Percentiles rank a stretch among this genome's conserved stretches.
phyloP scores from a whole-genome alignment of 2,113 vertebrate species.

The Dipodomys stephensi region DNA sequence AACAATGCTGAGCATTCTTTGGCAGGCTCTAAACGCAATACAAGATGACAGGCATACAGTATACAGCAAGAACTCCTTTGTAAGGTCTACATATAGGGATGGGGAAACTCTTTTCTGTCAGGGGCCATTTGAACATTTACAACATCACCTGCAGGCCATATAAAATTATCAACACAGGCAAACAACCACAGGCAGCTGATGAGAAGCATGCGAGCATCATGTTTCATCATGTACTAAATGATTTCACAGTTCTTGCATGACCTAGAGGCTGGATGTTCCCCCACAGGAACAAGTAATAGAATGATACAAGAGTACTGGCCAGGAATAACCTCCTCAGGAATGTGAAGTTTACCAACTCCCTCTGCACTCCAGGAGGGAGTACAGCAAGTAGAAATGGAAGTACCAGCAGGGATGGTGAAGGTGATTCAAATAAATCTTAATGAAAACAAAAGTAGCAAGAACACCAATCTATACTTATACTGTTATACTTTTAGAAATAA shows the following conservation, averaged over 20 bases:
- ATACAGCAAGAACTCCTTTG: background rate
- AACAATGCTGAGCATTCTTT: background rate
- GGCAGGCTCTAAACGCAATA: background rate
- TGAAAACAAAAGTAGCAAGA: background rate
- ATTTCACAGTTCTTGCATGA: too few relatives aligned
- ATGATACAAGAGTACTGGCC: background rate
- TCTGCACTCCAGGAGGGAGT: background rate
- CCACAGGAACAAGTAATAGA: background rate
- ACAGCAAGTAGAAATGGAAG: background rate
- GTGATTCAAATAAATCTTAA: slow-evolving; percentile 22
- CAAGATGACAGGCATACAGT: background rate
- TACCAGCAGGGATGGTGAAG: background rate
- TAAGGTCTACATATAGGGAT: background rate
- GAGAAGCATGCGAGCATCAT: too few relatives aligned
- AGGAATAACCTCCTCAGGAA: background rate
- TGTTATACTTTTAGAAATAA: background rate
- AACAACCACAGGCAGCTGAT: too few relatives aligned
- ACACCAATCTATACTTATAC: background rate
- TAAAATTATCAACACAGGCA: too few relatives aligned
- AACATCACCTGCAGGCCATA: too few relatives aligned
- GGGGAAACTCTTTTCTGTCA: too few relatives aligned
- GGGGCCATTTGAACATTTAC: too few relatives aligned
- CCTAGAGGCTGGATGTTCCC: too few relatives aligned
- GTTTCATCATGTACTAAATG: too few relatives aligned
- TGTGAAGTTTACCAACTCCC: too few relatives aligned